These are phyloP conservation scores for Heliopora coerulea DNA, from an alignment of 92 coral and sea anemone species.

Conservation along the genomic window DNA sequence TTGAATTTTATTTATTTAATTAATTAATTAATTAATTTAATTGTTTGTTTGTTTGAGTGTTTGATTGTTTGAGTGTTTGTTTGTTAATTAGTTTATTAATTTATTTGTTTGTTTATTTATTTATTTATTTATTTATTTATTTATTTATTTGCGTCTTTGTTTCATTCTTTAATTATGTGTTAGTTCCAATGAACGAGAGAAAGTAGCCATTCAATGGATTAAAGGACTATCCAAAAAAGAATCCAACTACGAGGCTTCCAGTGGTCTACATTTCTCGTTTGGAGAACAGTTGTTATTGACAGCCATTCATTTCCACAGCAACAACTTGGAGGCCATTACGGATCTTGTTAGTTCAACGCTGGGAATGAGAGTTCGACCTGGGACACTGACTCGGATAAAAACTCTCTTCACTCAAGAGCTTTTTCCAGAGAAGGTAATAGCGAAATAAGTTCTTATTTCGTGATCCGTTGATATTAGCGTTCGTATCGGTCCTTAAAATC, in stretches of 20 bases:
- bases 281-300: conserved; percentile 85
- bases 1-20: too few relatives aligned
- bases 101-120: too few relatives aligned
- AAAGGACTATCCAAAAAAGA: conserved; percentile 88
- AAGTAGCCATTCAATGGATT: conserved; percentile 72
- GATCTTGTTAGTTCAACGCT: conserved; percentile 89
- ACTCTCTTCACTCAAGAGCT: conserved; percentile 87
- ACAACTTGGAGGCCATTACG: conserved; percentile 82
- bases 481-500: too few relatives aligned
- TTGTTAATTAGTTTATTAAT: too few relatives aligned
- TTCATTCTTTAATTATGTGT: not conserved
- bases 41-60: too few relatives aligned
- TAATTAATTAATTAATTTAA: too few relatives aligned
- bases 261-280: conserved; percentile 91
- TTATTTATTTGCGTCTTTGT: not conserved
- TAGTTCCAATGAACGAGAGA: conserved; percentile 87
- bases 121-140: not conserved
- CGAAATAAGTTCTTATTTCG: not conserved
- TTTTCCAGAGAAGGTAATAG: conserved; percentile 89
- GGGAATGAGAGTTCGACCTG: conserved; percentile 81
- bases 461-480: too few relatives aligned
- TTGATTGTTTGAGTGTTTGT: too few relatives aligned
- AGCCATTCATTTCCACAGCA: conserved; percentile 96
- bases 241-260: conserved; percentile 81
- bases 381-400: conserved; percentile 77